These are phyloP conservation scores for Pelvicachromis taeniatus DNA, from an alignment of 2,113 vertebrate genomes.

Conservation along the genomic window DNA sequence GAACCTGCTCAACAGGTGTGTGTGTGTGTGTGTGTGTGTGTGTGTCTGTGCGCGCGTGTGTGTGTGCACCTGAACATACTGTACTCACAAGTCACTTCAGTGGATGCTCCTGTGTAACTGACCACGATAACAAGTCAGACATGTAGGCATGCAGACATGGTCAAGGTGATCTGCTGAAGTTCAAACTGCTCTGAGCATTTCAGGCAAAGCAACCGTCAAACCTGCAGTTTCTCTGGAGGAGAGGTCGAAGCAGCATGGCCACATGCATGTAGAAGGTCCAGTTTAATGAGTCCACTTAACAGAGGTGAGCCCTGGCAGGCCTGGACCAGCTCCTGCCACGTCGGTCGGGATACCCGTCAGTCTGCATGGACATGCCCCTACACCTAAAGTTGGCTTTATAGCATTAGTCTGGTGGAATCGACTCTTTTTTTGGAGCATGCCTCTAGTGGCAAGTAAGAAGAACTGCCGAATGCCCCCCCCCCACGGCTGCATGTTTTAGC, in stretches of 20 bases:
- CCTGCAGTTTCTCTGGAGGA: not conserved
- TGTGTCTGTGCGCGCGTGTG: too few relatives aligned
- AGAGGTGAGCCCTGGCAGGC: not conserved
- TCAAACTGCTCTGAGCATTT: not conserved
- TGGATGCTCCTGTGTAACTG: not conserved
- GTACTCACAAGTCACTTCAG: not conserved
- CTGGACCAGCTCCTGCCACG: not conserved
- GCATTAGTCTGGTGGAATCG: not conserved
- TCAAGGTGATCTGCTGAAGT: fast-evolving
- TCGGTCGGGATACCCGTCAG: not conserved
- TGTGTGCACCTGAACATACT: not conserved
- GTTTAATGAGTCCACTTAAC: not conserved
- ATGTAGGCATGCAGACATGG: not conserved
- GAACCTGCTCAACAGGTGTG: constrained; percentile 84
- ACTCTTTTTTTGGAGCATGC: not conserved
- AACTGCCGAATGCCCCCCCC: fast-evolving
- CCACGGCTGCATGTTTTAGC: fast-evolving
- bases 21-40: too few relatives aligned
- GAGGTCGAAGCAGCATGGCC: not conserved
- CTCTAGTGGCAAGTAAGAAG: not conserved
- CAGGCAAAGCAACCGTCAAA: not conserved
- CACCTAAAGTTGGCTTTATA: too few relatives aligned
- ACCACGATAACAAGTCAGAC: not conserved
- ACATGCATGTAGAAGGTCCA: not conserved
- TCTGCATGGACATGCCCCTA: not conserved